These are phyloP conservation scores for Cebus imitator DNA, from an alignment of 2,113 vertebrate genomes.

Conservation along the genomic window DNA sequence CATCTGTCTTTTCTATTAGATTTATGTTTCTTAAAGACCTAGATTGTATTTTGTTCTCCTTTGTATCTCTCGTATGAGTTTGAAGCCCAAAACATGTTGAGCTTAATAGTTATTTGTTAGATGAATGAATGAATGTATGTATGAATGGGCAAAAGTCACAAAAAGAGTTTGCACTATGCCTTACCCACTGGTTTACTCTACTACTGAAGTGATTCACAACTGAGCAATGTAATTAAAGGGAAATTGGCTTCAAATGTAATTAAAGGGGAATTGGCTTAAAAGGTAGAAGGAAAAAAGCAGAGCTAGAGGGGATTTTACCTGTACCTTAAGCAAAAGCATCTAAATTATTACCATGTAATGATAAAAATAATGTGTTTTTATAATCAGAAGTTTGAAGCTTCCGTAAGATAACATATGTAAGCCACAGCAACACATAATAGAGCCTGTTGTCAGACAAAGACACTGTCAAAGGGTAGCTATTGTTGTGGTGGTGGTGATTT, in stretches of 20 bases:
- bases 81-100: background rate
- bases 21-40: background rate
- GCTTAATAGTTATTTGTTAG: background rate
- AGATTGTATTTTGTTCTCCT: background rate
- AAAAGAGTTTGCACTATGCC: background rate
- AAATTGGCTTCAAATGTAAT: background rate
- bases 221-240: background rate
- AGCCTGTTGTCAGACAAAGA: background rate
- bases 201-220: background rate
- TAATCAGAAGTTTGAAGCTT: background rate
- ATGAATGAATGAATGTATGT: background rate
- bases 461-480: background rate
- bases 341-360: background rate
- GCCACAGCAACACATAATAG: background rate
- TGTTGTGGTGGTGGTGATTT: background rate
- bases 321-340: background rate
- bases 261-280: background rate
- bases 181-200: background rate
- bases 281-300: background rate
- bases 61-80: background rate
- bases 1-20: slow-evolving; percentile 7
- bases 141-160: background rate
- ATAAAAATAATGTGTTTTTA: background rate
- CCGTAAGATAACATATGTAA: background rate
- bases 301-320: background rate